Evolutionary conservation across 2,888 invertebrate genomes (phyloP).

Genomic region (Ctena decussata): DNA sequence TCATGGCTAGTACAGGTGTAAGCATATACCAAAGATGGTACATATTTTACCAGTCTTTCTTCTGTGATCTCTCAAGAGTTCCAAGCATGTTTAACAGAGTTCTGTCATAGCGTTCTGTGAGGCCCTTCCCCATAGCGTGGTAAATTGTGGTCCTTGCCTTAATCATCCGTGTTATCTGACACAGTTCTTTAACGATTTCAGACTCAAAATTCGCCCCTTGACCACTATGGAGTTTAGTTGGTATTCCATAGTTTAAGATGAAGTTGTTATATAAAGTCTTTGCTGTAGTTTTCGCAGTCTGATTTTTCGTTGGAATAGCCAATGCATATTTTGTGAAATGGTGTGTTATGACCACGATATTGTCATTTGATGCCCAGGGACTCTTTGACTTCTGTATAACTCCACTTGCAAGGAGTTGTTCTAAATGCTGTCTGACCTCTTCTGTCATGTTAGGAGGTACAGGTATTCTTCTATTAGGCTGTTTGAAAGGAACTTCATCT

Average conservation of each 20-base stretch:
- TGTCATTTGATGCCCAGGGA: background rate
- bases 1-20: slow-evolving; percentile 35
- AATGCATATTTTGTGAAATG: slow-evolving; percentile 31
- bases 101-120: slow-evolving; percentile 25
- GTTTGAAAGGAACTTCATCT: no score
- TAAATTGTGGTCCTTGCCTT: slow-evolving; percentile 18
- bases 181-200: slow-evolving; percentile 30
- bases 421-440: no score
- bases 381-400: no score
- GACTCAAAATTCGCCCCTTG: slow-evolving; percentile 20
- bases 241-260: slow-evolving; percentile 42
- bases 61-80: background rate
- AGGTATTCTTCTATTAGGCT: no score
- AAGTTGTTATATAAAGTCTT: slow-evolving; percentile 34
- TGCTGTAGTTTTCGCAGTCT: slow-evolving; percentile 49
- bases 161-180: background rate
- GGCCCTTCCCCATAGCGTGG: slow-evolving; percentile 7
- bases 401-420: no score
- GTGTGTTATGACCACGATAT: slow-evolving; percentile 30
- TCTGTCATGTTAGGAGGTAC: no score
- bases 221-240: slow-evolving; percentile 9
- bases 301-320: slow-evolving; percentile 36
- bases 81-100: slow-evolving; percentile 28
- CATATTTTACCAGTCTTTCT: slow-evolving; percentile 26
- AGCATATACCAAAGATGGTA: slow-evolving; percentile 25